Base-by-base conservation (phyloP, 2,888 invertebrate genomes). In the Blastobasis adustella region DNA sequence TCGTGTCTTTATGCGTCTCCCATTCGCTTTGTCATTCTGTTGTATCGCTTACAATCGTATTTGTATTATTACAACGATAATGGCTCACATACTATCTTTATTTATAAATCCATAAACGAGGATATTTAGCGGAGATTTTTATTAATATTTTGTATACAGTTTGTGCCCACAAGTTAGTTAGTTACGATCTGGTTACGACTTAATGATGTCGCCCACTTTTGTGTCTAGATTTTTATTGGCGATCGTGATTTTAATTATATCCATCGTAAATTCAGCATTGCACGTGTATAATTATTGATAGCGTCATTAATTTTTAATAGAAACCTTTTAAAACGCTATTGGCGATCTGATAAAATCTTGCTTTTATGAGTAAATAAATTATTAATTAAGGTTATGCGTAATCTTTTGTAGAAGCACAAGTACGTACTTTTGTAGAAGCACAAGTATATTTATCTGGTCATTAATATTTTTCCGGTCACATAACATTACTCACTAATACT, bases 1-100 rank as follows among this genome's bases (percentile, higher is more conserved):
- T 60, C 73, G 73, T 70, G 87, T 88, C 86, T 71, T 82, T 79
- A 79, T 83, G 79, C 82, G 76, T 88, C 82, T 76, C 74, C 78
- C 65, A 65, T 62, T 69, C 66, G 71, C 79, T 84, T 81, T 82
- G 81, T 87, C 82, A 78, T 64, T 58, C 66, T 69, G 68, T 76
- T 74, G 71, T 73, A 65, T 71, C 68, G 65, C 58, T 57, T 63
- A 66, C 58, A 49, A 52, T 50, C 53, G 53, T 59, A 56, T 70
- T 69, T 69, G 69, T 65, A 61, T 63, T 62, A 62, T 67, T 66
- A 63, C 59, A 23, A 23, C 23, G 63, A 65, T 64, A 66, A 67
- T 66, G 62, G 61, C 59, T 55, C 48, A 52, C 45, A 55, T 54
- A 58, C 54, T 57, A 53, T 48, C 53, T 66, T 67, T 68, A 66